Base-by-base conservation (phyloP, 1,140 invertebrate species). In the Atta texana region DNA sequence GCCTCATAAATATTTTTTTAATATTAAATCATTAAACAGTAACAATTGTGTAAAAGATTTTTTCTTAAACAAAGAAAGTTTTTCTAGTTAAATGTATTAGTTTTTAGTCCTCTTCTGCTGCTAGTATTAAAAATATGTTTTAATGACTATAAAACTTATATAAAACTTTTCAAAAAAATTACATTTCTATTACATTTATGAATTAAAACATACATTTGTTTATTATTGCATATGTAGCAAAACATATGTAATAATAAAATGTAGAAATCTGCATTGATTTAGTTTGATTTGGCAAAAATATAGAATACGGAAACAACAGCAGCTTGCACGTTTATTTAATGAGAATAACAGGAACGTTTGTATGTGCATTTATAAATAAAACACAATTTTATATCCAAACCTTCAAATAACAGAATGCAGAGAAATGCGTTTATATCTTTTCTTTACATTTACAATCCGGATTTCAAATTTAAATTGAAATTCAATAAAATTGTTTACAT, bases 381-480 rank as follows among this genome's bases (percentile, higher is more conserved):
- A 64, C 5, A 10, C 24, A 24, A 55, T 80, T 80, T 69, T 14
- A 16, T 24, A 76, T 31, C 3, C 14, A 34, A 18, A 80, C 18
- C 14, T 68, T 14, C 28, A 8, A 21, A 80, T 18, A n/a, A 1
- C 63, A 21, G 44, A 39, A 21, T 34, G 21, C 14, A 34, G 4
- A 39, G 14, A 53, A 68, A 21, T 14, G 0, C 34, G 28, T 80
- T 68, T 80, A 53, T 53, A 80, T 69, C 49, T 68, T 24, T 80
- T 7, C 6, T 69, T 14, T 69, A 53, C 16, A 21, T 24, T 77
- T 44, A 49, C 63, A 34, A 34, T 49, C 31, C 18, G 7, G n/a
- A 80, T 68, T 80, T 66, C 3, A 2, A 80, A 55, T 55, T 80
- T 80, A 55, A 69, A 80, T 55, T 69, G 44, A 16, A 24, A 16